Percentiles rank a stretch among this genome's conserved stretches.
Evolutionary conservation across 2,888 invertebrate genomes (phyloP).

Genomic region (Petrolisthes cinctipes): DNA sequence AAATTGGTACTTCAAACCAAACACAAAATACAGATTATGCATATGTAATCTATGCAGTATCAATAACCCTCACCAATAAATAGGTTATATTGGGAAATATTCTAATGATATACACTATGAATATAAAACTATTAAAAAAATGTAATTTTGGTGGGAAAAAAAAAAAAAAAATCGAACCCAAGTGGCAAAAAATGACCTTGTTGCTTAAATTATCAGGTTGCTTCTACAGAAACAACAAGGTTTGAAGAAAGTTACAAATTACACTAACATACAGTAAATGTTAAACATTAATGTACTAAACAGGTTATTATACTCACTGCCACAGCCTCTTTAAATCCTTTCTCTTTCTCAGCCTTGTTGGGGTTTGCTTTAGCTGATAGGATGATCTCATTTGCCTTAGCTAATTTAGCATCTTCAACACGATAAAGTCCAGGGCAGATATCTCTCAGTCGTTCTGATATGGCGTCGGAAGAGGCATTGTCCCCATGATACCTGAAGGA

Average conservation of each 20-base stretch:
- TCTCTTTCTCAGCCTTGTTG: constrained; percentile 81
- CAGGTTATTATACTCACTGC: constrained; percentile 69
- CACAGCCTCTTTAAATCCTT: constrained; percentile 82
- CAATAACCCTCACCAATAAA: background rate
- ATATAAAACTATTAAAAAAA: background rate
- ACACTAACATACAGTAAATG: too few species aligned
- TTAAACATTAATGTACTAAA: too few species aligned
- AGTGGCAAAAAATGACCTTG: too few species aligned
- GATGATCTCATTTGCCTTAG: constrained; percentile 93
- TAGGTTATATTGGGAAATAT: background rate
- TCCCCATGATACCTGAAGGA: constrained; percentile 84
- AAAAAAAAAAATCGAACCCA: too few species aligned
- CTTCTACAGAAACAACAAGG: too few species aligned
- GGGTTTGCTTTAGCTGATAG: constrained; percentile 80
- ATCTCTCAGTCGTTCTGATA: constrained; percentile 87
- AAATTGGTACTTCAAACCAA: background rate
- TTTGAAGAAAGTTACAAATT: too few species aligned
- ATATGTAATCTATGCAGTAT: background rate
- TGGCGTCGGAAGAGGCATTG: constrained; percentile 92
- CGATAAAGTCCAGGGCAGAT: constrained; percentile 94
- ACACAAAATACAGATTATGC: constrained; percentile 27
- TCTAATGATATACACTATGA: background rate
- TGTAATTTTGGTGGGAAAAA: background rate
- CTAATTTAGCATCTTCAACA: constrained; percentile 94
- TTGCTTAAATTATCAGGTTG: too few species aligned